Percentiles rank a stretch among this genome's conserved stretches.
Conservation (phyloP, 2,888 invertebrate species). For the Melieria crassipennis region DNA sequence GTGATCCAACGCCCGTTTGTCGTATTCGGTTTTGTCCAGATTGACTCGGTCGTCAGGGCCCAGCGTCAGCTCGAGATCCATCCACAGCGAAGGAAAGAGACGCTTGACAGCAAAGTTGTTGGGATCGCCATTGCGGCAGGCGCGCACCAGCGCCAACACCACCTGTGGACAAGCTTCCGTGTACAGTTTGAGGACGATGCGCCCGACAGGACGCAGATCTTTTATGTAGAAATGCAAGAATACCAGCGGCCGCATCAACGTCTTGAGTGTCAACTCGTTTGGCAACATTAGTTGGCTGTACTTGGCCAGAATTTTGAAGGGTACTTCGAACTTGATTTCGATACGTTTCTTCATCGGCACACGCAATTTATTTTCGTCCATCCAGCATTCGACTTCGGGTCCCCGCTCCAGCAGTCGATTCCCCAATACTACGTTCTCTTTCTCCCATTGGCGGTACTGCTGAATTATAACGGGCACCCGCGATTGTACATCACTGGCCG, state of each 20-base stretch:
- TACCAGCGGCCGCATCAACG: slow-evolving; percentile 48
- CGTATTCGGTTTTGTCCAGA: slow-evolving; percentile 41
- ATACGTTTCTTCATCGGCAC: slow-evolving; percentile 3
- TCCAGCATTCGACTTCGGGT: slow-evolving; percentile 15
- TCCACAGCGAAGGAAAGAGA: slow-evolving; percentile 48
- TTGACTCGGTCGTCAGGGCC: not conserved
- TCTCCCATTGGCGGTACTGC: slow-evolving; percentile 6
- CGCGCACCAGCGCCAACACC: slow-evolving; percentile 47
- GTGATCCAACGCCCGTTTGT: slow-evolving; percentile 43
- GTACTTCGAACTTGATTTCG: slow-evolving; percentile 17
- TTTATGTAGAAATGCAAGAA: slow-evolving; percentile 46
- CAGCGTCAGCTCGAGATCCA: slow-evolving; percentile 43
- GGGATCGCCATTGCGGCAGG: slow-evolving; percentile 36
- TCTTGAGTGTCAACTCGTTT: slow-evolving; percentile 14
- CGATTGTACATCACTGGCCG: not conserved
- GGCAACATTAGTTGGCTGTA: slow-evolving; percentile 35
- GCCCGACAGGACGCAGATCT: slow-evolving; percentile 44
- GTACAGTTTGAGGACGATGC: slow-evolving; percentile 49
- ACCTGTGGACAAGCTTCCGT: slow-evolving; percentile 51
- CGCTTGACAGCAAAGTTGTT: slow-evolving; percentile 36
- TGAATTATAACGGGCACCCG: slow-evolving; percentile 1
- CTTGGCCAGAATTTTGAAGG: slow-evolving; percentile 31
- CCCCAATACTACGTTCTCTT: slow-evolving; percentile 19
- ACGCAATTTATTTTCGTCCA: slow-evolving; percentile 13
- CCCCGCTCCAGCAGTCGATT: slow-evolving; percentile 9